Percentiles rank a stretch among this genome's conserved stretches.
These are phyloP conservation scores for Platorchestia sp. DNA, from an alignment of 1,140 invertebrate genomes.

Conservation along the genomic window DNA sequence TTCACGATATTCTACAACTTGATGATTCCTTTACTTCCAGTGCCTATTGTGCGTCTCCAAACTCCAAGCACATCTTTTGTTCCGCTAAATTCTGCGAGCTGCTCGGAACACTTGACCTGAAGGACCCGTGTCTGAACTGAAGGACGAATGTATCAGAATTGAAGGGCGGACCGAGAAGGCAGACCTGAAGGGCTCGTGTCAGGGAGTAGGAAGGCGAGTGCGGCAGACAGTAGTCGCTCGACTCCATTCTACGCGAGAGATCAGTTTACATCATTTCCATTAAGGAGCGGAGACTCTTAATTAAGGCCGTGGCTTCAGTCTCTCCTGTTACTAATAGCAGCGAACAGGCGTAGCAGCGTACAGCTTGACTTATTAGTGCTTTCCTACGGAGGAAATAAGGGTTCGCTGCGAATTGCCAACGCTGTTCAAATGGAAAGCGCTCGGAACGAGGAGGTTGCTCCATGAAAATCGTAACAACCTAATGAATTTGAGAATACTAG, in stretches of 20 bases:
- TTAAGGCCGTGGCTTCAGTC: conserved; percentile 33
- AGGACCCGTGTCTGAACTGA: too few species aligned
- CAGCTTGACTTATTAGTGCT: conserved; percentile 25
- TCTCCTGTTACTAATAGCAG: conserved; percentile 43
- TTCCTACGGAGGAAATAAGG: not conserved
- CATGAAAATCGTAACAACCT: not conserved
- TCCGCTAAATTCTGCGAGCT: too few species aligned
- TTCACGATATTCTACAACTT: too few species aligned
- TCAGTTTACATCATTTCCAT: conserved; percentile 44
- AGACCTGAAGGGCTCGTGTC: not conserved
- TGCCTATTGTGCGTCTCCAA: too few species aligned
- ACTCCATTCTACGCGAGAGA: not conserved
- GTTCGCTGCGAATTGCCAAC: not conserved
- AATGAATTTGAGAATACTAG: not conserved
- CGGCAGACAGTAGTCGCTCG: not conserved
- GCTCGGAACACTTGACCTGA: too few species aligned
- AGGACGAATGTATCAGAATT: not conserved
- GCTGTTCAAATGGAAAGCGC: not conserved
- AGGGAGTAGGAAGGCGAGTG: not conserved
- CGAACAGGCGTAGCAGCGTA: conserved; percentile 22
- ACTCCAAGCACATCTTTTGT: too few species aligned
- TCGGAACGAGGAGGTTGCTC: not conserved
- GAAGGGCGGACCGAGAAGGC: not conserved
- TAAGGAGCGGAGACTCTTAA: conserved; percentile 15
- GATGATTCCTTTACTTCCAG: too few species aligned